phyloP scores from a whole-genome alignment of 2,113 vertebrate genomes.

The Accipiter virgatus region DNA sequence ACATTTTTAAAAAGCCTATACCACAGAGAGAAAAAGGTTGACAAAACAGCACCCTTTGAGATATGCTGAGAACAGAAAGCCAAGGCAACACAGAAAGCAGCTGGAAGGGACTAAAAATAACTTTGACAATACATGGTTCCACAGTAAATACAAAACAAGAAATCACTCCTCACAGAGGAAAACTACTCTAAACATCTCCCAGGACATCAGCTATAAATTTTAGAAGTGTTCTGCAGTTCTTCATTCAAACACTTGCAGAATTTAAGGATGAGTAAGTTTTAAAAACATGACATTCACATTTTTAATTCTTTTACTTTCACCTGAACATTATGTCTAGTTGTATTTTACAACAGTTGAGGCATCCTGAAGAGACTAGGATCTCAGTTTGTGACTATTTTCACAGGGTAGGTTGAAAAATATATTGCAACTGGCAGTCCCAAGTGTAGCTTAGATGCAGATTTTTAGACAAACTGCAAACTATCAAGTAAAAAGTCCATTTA shows the following conservation, averaged over 20 bases:
- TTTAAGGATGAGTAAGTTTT: neutral
- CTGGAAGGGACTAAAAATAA: neutral
- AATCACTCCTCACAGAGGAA: neutral
- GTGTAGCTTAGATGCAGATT: neutral
- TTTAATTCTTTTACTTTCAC: neutral
- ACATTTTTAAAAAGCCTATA: neutral
- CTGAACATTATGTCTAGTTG: neutral
- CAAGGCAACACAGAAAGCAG: neutral
- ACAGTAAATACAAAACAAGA: neutral
- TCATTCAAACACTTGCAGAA: neutral
- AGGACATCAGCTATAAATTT: neutral
- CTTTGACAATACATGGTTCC: neutral
- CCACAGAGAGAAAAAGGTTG: neutral
- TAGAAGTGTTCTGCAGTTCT: neutral
- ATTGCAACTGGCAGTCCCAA: neutral
- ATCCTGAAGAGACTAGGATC: too few species aligned
- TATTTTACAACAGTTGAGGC: neutral
- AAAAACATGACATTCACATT: neutral
- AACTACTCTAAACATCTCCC: neutral
- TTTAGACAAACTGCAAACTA: neutral
- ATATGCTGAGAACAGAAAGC: neutral
- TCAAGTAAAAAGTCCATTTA: neutral
- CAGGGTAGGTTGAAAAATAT: neutral
- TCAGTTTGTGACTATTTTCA: neutral
- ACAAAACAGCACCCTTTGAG: neutral